phyloP scores from a whole-genome alignment of 2,888 invertebrate species.

The Amphimallon solstitiale region DNA sequence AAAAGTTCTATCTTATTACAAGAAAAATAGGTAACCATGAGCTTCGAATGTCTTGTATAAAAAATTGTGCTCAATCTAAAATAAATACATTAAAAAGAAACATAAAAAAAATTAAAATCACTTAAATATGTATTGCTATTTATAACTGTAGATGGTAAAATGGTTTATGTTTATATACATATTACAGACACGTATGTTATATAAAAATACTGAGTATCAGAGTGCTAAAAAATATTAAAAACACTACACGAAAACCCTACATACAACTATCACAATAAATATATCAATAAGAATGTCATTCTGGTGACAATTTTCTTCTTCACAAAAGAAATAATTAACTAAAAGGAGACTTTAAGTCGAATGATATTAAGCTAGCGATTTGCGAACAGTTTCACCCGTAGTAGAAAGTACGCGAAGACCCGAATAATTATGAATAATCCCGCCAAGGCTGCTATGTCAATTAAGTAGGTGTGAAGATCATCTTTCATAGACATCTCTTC shows the following conservation, averaged over 20 bases:
- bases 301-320: neutral
- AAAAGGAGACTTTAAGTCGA: neutral
- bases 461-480: constrained; percentile 72
- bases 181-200: constrained; percentile 21
- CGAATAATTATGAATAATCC: constrained; percentile 83
- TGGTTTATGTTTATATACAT: constrained; percentile 19
- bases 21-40: too few relatives aligned
- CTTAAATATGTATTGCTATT: constrained; percentile 37
- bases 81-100: constrained; percentile 34
- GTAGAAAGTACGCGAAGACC: constrained; percentile 82
- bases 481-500: constrained; percentile 86
- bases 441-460: constrained; percentile 84
- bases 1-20: neutral
- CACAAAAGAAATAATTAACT: constrained; percentile 10
- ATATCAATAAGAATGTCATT: constrained; percentile 38
- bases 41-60: constrained; percentile 1
- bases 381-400: constrained; percentile 78
- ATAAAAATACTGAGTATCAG: constrained; percentile 41
- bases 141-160: constrained; percentile 24
- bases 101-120: constrained; percentile 37
- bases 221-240: constrained; percentile 39
- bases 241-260: constrained; percentile 28
- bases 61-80: constrained; percentile 26
- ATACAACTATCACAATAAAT: constrained; percentile 41
- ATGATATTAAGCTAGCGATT: constrained; percentile 33